Conservation (phyloP, 2,888 invertebrate species). For the Falcaria lacertinaria region DNA sequence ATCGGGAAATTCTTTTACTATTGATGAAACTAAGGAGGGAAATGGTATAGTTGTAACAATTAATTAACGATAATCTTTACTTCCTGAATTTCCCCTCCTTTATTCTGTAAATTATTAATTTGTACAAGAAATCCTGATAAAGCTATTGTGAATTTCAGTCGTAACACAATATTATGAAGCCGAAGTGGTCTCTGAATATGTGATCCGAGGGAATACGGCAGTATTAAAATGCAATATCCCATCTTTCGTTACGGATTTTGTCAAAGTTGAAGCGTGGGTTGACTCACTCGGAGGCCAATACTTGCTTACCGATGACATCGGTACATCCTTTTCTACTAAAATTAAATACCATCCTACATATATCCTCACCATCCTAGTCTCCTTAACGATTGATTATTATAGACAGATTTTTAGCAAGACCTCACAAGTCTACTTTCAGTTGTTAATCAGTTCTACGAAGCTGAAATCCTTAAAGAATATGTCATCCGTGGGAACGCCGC, state of each 20-base stretch:
- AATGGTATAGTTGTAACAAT: conserved; percentile 44
- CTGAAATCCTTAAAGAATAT: conserved; percentile 93
- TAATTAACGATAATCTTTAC: conserved; percentile 1
- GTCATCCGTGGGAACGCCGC: conserved; percentile 94
- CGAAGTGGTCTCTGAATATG: conserved; percentile 93
- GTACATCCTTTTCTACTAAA: conserved; percentile 65
- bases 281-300: conserved; percentile 84
- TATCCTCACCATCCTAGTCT: conserved; percentile 13
- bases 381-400: conserved; percentile 5
- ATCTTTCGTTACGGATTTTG: conserved; percentile 94
- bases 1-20: conserved; percentile 78
- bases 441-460: conserved; percentile 94
- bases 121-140: conserved; percentile 8
- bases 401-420: conserved; percentile 10
- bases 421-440: conserved; percentile 42
- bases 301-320: conserved; percentile 85
- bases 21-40: conserved; percentile 50
- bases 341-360: conserved; percentile 10
- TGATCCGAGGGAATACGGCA: conserved; percentile 92
- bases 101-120: conserved; percentile 6
- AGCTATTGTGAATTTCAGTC: conserved; percentile 84
- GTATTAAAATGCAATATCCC: conserved; percentile 94
- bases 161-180: conserved; percentile 94
- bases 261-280: conserved; percentile 91
- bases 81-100: conserved; percentile 12